phyloP scores from a whole-genome alignment of 2,888 invertebrate genomes.

The Luperina testacea region DNA sequence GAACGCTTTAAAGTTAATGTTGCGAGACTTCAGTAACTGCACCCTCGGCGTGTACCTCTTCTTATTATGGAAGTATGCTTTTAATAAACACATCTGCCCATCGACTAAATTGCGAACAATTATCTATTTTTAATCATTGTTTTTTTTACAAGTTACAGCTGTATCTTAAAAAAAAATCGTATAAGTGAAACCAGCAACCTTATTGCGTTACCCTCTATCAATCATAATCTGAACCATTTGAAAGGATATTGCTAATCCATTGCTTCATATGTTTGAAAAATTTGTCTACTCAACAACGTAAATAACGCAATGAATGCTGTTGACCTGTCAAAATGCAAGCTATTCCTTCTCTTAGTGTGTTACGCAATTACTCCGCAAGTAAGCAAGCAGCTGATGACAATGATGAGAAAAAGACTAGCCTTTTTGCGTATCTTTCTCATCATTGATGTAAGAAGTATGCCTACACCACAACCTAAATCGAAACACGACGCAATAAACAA shows the following conservation, averaged over 20 bases:
- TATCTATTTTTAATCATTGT: not conserved
- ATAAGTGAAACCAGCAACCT: not conserved
- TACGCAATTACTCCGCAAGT: not conserved
- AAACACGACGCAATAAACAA: slow-evolving; percentile 37
- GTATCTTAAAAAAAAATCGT: too few relatives aligned
- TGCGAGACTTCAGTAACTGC: not conserved
- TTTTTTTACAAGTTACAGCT: not conserved
- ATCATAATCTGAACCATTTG: too few relatives aligned
- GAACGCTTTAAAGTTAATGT: not conserved
- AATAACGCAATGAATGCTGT: too few relatives aligned
- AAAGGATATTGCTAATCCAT: too few relatives aligned
- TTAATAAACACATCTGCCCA: not conserved
- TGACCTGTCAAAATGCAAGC: too few relatives aligned
- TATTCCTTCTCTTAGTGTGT: too few relatives aligned
- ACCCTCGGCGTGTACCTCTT: too few relatives aligned
- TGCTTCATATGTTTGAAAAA: too few relatives aligned
- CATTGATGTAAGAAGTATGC: slow-evolving; percentile 15
- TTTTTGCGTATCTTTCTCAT: not conserved
- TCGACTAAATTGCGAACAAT: not conserved
- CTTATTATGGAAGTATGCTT: not conserved
- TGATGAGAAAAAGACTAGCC: not conserved
- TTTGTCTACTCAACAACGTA: too few relatives aligned
- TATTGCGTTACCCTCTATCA: too few relatives aligned
- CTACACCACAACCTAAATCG: slow-evolving; percentile 3
- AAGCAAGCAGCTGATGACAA: not conserved